Base-by-base conservation (phyloP, 2,797 vertebrate species). In the Gymnoscopelus braueri region DNA sequence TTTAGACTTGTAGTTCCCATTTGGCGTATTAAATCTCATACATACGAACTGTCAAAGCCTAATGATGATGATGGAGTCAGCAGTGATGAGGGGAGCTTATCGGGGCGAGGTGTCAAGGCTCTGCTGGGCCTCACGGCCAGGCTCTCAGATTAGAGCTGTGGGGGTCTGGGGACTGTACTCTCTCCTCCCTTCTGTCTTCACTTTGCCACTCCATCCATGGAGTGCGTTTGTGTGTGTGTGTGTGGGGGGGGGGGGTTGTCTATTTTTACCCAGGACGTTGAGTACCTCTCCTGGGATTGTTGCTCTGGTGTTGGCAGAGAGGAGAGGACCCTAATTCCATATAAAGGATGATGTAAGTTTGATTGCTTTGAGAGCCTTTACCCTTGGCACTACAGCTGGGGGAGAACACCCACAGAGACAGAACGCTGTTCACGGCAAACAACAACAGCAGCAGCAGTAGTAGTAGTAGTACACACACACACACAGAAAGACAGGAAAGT, bases 21-120 rank as follows among this genome's bases (percentile, higher is more conserved):
- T 82, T 60, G 35, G 65, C 66, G 77, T 63, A 14, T 60, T 35
- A 54, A 74, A 75, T 66, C 76, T 72, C 69, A 39, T 12, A 14
- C 69, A 29, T 12, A 12, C 71, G 48, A 51, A 52, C 63, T 11
- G 62, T 66, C 62, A 53, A 73, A 79, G 82, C 76, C 39, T 74
- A 77, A 79, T 67, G 71, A 61, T 64, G 81, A 19, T 11, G 50
- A 60, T 56, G 73, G 67, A 63, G 57, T 60, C 24, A 14, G 62
- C 1, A 72, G 81, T 53, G 71, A 69, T 74, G 9, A 24, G 86
- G 81, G 39, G 83, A 81, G 63, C 82, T 87, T 81, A 85, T 89
- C 83, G 78, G 73, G 71, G 50, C 32, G 14, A 51, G 67, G 75
- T 67, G 75, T 54, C 49, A 13, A 19, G 74, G 68, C 72, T 76